A percentile compares a stretch with the other conserved stretches of the same genome.
Conservation (phyloP, 2,797 vertebrate genomes). For the Chanos chanos region DNA sequence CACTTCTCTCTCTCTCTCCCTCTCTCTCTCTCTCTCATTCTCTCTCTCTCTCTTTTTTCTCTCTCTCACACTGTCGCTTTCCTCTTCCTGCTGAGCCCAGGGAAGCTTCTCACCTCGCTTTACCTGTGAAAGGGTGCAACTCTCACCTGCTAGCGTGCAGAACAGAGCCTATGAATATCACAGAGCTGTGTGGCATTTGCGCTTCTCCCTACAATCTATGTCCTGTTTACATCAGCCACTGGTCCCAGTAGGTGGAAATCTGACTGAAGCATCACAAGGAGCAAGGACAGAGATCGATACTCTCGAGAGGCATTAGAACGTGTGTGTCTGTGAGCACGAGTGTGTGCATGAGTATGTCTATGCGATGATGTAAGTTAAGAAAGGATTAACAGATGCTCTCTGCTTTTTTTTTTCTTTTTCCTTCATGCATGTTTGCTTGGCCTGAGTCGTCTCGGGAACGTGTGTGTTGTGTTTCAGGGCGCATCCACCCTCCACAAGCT, state of each 20-base stretch:
- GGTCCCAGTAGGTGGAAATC: too few species aligned
- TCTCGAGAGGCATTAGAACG: too few species aligned
- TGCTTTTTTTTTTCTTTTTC: background rate
- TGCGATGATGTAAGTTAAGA: background rate
- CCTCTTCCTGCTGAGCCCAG: constrained; percentile 69
- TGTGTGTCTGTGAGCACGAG: too few species aligned
- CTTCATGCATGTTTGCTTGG: background rate
- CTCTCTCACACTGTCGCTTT: constrained; percentile 48
- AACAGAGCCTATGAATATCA: constrained; percentile 34
- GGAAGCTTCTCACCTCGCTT: constrained; percentile 77
- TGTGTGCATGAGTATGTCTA: background rate
- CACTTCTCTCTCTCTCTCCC: constrained; percentile 55
- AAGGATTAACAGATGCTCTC: background rate
- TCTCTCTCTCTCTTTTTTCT: constrained; percentile 47
- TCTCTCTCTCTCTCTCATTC: constrained; percentile 57
- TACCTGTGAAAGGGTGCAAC: constrained; percentile 79
- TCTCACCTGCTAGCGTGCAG: constrained; percentile 57
- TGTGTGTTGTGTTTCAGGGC: constrained; percentile 13
- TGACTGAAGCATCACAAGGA: too few species aligned
- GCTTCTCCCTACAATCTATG: background rate
- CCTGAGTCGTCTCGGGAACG: background rate
- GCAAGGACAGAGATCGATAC: background rate
- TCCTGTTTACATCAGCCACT: too few species aligned
- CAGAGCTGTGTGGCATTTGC: background rate
- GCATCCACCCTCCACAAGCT: constrained; percentile 42